These are phyloP conservation scores for Scelioninae gen. 1 DNA, from an alignment of 2,888 invertebrate genomes.

Conservation along the genomic window DNA sequence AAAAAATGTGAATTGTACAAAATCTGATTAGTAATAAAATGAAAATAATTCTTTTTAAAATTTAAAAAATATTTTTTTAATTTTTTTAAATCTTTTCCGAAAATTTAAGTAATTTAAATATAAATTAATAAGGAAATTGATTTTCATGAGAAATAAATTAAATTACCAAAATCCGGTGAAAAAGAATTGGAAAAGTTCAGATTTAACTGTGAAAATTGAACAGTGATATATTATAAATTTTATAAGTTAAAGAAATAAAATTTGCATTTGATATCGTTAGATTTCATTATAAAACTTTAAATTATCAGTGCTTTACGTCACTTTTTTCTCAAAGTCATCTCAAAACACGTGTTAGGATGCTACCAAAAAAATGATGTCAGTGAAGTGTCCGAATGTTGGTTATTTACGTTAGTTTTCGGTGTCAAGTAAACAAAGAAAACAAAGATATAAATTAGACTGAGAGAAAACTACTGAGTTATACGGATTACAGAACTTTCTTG, in stretches of 20 bases:
- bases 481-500: constrained; percentile 26
- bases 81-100: too few species aligned
- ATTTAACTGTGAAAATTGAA: background rate
- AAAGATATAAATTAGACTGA: constrained; percentile 45
- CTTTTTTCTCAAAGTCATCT: constrained; percentile 1
- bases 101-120: too few species aligned
- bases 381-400: constrained; percentile 41
- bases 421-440: constrained; percentile 43
- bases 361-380: constrained; percentile 35
- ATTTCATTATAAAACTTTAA: background rate
- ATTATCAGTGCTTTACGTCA: constrained; percentile 13
- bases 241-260: background rate
- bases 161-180: too few species aligned
- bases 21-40: too few species aligned
- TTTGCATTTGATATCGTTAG: background rate
- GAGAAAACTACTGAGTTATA: constrained; percentile 21
- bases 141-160: too few species aligned
- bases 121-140: too few species aligned
- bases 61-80: too few species aligned
- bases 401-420: constrained; percentile 49
- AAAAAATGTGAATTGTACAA: too few species aligned
- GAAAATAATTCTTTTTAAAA: too few species aligned
- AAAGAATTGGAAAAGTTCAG: too few species aligned
- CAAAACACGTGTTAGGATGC: constrained; percentile 32
- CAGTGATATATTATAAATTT: background rate